Base-by-base conservation (phyloP, 2,113 vertebrate species). In the Lathamus discolor region DNA sequence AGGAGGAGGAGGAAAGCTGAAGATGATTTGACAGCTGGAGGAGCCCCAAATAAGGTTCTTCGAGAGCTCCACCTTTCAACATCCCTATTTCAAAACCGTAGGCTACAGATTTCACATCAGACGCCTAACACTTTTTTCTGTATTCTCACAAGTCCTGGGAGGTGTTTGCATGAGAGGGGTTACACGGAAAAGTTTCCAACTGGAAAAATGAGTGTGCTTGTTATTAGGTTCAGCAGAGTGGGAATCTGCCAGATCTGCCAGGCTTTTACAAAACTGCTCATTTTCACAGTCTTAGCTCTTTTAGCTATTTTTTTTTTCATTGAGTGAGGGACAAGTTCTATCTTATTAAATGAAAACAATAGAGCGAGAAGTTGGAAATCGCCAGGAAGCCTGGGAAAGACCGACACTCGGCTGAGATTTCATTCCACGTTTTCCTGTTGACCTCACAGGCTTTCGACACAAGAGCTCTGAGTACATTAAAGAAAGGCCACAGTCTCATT, bases 381-480 rank as follows among this genome's bases (percentile, higher is more conserved):
- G 92, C 89, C 86, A 95, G 93, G 95, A 96, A 96, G 93, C 96
- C 94, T 95, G 92, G 91, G 85, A 96, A 97, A 95, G 75, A 75
- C 75, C 3, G 8, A 85, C 79, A 80, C 59, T 92, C 81, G 52
- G 95, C 66, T 4, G 44, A 87, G 92, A 96, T 94, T 96, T 97
- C 91, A 92, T 90, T 89, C 94, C 90, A 80, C 90, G 83, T 97
- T 97, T 96, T 96, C 95, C 93, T 94, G 90, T 93, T 97, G 96
- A 96, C 95, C 94, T 97, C 94, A 95, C 90, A 95, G 91, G 62
- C 83, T 96, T 86, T 90, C 3, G 1, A 86, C 91, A 93, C 91
- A 96, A 95, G 96, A 96, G 88, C 86, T 92, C 86, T n/a, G 80
- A 93, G 88, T 91, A 93, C 95, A 96, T 97, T 97, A 95, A 95